Base-by-base conservation (phyloP, 2,797 vertebrate species). In the Enteromius anoplus region DNA sequence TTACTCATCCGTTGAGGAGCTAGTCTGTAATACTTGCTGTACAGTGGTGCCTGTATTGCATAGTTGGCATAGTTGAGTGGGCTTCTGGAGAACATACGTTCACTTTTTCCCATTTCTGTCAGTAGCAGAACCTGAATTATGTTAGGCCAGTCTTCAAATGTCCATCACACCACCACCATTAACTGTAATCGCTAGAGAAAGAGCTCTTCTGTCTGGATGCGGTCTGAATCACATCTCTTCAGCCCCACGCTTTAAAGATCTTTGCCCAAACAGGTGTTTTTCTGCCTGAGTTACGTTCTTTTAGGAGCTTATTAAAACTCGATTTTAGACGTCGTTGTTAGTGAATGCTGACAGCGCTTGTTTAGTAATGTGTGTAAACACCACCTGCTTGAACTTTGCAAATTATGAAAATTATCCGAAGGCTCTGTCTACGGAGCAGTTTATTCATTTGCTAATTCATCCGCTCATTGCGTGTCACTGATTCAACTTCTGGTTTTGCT, bases 321-420 rank as follows among this genome's bases (percentile, higher is more conserved):
- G 23, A 10, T 79, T 69, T 68, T 15, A 53, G 23, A 29, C 64
- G 15, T 64, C 6, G 15, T 32, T 32, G 45, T 78, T 65, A 23
- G 49, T 21, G 34, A 55, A 40, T 69, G 78, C 49, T 69, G 47
- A 80, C 37, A 12, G 11, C 21, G 34, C 37, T 58, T 32, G n/a
- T 80, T 58, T 42, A 45, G 49, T 58, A 42, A 70, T 58, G 65
- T 53, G 64, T 70, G 49, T 55, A 70, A 45, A 58, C 78, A 80
- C 49, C 40, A 69, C 34, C 78, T 58, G 78, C 37, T 29, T 80
- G 49, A 71, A 71, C 69, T 60, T 60, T 80, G 78, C 78, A 40
- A 58, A 70, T 70, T 8, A 21, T 21, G 45, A 71, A 29, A 19
- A 47, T 68, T 2, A 45, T 45, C 23, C 32, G 26, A 64, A 76